Percentiles rank a stretch among this genome's conserved stretches.
Evolutionary conservation across 2,797 vertebrate genomes (phyloP).

Genomic region (Notoglanidium macrostoma): DNA sequence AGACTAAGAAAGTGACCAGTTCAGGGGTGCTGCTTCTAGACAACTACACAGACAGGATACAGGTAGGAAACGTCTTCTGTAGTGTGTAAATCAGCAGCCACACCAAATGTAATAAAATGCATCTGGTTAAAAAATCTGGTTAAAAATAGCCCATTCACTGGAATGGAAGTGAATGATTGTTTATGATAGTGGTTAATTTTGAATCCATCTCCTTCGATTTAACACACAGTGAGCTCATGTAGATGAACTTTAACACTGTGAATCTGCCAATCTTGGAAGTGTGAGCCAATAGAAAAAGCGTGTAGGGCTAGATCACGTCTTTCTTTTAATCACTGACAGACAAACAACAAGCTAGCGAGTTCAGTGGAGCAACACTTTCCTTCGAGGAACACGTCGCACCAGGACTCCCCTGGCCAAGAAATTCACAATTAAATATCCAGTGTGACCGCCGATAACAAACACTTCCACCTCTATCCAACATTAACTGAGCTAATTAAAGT

Average conservation of each 20-base stretch:
- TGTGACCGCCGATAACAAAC: not conserved
- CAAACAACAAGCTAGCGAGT: not conserved
- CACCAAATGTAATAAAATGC: not conserved
- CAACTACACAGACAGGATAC: constrained; percentile 98
- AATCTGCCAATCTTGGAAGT: not conserved
- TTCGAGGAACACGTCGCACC: not conserved
- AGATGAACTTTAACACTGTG: not conserved
- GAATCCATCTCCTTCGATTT: not conserved
- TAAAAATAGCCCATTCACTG: not conserved
- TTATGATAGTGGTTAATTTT: not conserved
- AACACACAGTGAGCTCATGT: not conserved
- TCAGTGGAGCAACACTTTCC: constrained; percentile 5
- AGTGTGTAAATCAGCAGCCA: not conserved
- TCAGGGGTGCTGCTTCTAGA: constrained; percentile 97
- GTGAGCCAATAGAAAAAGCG: not conserved
- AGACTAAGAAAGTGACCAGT: constrained; percentile 98
- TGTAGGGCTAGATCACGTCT: not conserved
- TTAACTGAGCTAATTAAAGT: constrained; percentile 36
- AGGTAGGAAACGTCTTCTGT: constrained; percentile 72
- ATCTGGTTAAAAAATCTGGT: not conserved
- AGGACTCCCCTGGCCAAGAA: not conserved
- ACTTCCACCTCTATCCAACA: not conserved
- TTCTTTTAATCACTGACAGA: not conserved
- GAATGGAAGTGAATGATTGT: not conserved
- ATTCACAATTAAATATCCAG: not conserved